Conservation (phyloP, 2,888 invertebrate species). For the Diabrotica balteata region DNA sequence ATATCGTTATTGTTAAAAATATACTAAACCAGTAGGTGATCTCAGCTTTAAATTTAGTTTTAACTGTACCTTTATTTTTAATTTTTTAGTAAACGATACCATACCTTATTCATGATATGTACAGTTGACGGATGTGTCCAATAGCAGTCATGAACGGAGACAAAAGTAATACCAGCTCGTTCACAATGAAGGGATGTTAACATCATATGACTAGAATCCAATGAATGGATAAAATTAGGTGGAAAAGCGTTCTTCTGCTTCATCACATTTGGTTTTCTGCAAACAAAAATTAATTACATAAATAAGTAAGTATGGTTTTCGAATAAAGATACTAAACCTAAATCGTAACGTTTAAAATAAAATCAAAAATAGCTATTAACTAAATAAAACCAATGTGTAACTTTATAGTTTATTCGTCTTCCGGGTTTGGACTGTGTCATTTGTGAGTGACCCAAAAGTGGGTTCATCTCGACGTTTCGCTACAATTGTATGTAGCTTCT, state of each 20-base stretch:
- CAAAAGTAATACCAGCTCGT: conserved; percentile 83
- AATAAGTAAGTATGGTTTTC: background rate
- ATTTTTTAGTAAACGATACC: too few relatives aligned
- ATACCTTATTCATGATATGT: conserved; percentile 85
- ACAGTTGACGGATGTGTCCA: conserved; percentile 97
- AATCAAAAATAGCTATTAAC: too few relatives aligned
- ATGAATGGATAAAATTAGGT: conserved; percentile 98
- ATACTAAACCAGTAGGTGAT: background rate
- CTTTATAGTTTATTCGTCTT: too few relatives aligned
- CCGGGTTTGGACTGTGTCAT: too few relatives aligned
- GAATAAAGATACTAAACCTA: too few relatives aligned
- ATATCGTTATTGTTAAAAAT: background rate
- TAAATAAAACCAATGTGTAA: too few relatives aligned
- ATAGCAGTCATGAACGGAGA: conserved; percentile 98
- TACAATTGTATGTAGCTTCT: too few relatives aligned
- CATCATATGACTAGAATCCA: conserved; percentile 99
- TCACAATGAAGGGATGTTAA: conserved; percentile 91
- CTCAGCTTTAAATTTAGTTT: too few relatives aligned
- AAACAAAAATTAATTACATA: conserved; percentile 25
- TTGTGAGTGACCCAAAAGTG: too few relatives aligned
- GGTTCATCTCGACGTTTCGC: too few relatives aligned
- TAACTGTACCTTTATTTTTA: too few relatives aligned
- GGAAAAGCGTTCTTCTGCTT: conserved; percentile 98
- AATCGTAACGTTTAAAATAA: too few relatives aligned
- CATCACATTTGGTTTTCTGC: conserved; percentile 79